Percentiles rank a stretch among this genome's conserved stretches.
phyloP scores from a whole-genome alignment of 2,888 invertebrate species.

The Conomelus anceps region DNA sequence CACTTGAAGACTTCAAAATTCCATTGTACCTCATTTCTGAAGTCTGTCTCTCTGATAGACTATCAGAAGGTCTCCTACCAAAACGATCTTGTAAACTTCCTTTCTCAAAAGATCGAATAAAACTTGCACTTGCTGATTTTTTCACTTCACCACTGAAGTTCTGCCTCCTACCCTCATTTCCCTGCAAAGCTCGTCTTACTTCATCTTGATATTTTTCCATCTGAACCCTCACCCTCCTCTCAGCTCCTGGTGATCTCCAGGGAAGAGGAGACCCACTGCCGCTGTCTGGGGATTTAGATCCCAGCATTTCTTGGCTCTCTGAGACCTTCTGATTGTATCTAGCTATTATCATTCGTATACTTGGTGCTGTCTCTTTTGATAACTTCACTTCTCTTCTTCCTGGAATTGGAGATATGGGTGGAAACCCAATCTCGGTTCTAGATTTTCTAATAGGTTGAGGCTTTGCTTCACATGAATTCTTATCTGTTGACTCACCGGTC shows the following conservation, averaged over 20 bases:
- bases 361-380: slow-evolving; percentile 42
- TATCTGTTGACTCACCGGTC: slow-evolving; percentile 12
- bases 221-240: slow-evolving; percentile 51
- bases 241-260: slow-evolving; percentile 57
- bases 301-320: slow-evolving; percentile 21
- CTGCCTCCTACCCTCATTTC: slow-evolving; percentile 27
- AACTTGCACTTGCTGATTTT: slow-evolving; percentile 57
- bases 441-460: slow-evolving; percentile 3
- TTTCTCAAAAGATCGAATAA: slow-evolving; percentile 23
- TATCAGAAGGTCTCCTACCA: slow-evolving; percentile 17
- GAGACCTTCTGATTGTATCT: slow-evolving; percentile 48
- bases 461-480: slow-evolving; percentile 3
- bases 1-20: slow-evolving; percentile 43
- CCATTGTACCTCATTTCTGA: slow-evolving; percentile 25
- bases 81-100: slow-evolving; percentile 19
- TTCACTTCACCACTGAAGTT: slow-evolving; percentile 50
- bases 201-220: slow-evolving; percentile 38
- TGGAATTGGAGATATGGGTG: slow-evolving; percentile 48
- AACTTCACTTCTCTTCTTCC: slow-evolving; percentile 23
- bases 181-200: slow-evolving; percentile 21
- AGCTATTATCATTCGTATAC: slow-evolving; percentile 63
- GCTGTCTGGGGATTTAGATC: slow-evolving; percentile 41
- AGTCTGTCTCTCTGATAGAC: not conserved
- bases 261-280: slow-evolving; percentile 54
- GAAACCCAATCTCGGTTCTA: slow-evolving; percentile 37